phyloP scores from a whole-genome alignment of 2,113 vertebrate genomes.

The Microcebus ravelobensis region DNA sequence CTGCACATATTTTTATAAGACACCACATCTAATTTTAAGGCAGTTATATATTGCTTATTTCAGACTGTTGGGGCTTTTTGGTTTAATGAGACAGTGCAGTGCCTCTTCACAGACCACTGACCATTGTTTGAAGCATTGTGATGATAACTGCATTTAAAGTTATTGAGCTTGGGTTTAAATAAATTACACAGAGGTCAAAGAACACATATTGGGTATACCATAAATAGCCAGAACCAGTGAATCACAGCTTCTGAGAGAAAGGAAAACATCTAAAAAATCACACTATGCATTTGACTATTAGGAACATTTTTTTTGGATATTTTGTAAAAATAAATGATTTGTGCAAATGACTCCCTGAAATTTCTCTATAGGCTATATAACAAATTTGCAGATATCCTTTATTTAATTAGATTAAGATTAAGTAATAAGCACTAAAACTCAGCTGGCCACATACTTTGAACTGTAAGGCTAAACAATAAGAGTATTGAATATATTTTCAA shows the following conservation, averaged over 20 bases:
- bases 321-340: conserved; percentile 18
- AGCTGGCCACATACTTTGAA: not conserved
- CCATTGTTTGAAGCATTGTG: not conserved
- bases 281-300: not conserved
- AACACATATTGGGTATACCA: not conserved
- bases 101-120: conserved; percentile 45
- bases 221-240: not conserved
- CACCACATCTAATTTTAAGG: conserved; percentile 33
- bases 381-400: not conserved
- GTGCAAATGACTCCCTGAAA: not conserved
- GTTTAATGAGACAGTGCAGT: conserved; percentile 61
- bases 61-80: not conserved
- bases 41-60: conserved; percentile 22
- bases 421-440: not conserved
- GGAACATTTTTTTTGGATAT: not conserved
- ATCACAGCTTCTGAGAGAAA: not conserved
- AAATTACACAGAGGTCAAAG: conserved; percentile 54
- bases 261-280: not conserved
- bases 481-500: conserved; percentile 30
- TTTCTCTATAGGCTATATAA: not conserved
- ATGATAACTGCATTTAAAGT: conserved; percentile 45
- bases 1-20: conserved; percentile 41
- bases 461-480: conserved; percentile 15
- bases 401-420: conserved; percentile 41
- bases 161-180: conserved; percentile 65